A percentile compares a stretch with the other conserved stretches of the same genome.
These are phyloP conservation scores for Augochlora pura DNA, from an alignment of 1,140 invertebrate genomes.

Conservation along the genomic window DNA sequence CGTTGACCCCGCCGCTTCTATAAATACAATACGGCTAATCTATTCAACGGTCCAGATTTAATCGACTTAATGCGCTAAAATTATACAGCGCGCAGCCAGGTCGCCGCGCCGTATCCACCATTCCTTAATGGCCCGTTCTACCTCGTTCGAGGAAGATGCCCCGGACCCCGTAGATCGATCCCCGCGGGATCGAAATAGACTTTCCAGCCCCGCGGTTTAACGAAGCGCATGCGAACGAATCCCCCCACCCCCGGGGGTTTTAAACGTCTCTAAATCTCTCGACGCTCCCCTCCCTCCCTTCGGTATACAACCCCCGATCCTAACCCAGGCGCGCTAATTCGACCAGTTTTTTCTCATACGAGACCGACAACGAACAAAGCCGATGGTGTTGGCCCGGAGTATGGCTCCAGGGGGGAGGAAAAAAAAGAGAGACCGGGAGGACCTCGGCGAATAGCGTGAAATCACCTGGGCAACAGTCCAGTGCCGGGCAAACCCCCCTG, in stretches of 20 bases:
- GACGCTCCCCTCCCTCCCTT: no score
- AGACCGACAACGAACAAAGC: slow-evolving; percentile 41
- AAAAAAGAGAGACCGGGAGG: slow-evolving; percentile 25
- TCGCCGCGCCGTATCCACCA: no score
- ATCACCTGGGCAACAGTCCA: slow-evolving; percentile 72
- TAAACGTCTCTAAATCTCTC: slow-evolving; percentile 32
- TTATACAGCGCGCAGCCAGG: no score
- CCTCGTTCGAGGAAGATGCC: no score
- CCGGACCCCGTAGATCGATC: no score
- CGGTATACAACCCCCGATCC: slow-evolving; percentile 36
- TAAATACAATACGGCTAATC: no score
- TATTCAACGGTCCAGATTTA: no score
- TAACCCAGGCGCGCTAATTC: slow-evolving; percentile 10
- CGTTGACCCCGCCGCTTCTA: no score
- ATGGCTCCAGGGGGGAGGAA: slow-evolving; percentile 14
- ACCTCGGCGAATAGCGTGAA: slow-evolving; percentile 56
- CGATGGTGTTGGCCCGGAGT: slow-evolving; percentile 31
- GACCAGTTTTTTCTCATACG: slow-evolving; percentile 33
- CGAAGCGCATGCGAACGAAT: background rate
- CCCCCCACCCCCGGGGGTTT: background rate
- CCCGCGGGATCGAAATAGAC: background rate
- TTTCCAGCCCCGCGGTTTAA: background rate
- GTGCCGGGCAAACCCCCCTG: slow-evolving; percentile 56
- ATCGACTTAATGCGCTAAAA: no score
- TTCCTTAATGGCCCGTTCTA: no score